These are phyloP conservation scores for Anhinga rufa DNA, from an alignment of 2,113 vertebrate genomes.

Conservation along the genomic window DNA sequence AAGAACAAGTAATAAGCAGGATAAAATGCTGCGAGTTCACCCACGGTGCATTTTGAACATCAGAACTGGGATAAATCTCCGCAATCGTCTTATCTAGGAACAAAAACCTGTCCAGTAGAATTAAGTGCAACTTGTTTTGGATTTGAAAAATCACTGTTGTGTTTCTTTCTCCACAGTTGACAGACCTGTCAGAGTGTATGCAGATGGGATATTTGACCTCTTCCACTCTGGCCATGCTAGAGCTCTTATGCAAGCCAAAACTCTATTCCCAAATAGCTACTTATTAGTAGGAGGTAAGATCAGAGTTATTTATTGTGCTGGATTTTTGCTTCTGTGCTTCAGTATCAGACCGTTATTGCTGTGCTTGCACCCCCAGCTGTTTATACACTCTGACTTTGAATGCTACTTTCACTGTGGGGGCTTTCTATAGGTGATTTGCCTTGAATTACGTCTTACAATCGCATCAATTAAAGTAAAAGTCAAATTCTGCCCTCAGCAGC, in stretches of 20 bases:
- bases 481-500: slow-evolving; percentile 43
- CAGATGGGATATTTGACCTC: slow-evolving; percentile 98
- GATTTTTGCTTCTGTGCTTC: slow-evolving; percentile 9
- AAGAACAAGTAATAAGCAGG: not conserved
- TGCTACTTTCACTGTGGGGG: not conserved
- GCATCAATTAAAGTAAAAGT: slow-evolving; percentile 61
- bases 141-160: slow-evolving; percentile 17
- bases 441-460: slow-evolving; percentile 27
- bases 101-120: not conserved
- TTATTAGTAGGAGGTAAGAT: slow-evolving; percentile 96
- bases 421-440: slow-evolving; percentile 30
- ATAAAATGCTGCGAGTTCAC: not conserved
- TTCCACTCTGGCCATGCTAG: slow-evolving; percentile 97
- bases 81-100: not conserved
- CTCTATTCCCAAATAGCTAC: slow-evolving; percentile 96
- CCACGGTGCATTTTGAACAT: not conserved
- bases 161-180: slow-evolving; percentile 80
- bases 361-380: not conserved
- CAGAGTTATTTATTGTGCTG: slow-evolving; percentile 4
- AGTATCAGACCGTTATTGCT: not conserved
- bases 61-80: not conserved
- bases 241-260: slow-evolving; percentile 99
- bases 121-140: not conserved
- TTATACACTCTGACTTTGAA: not conserved
- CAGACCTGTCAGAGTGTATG: slow-evolving; percentile 95